Base-by-base conservation (phyloP, 2,797 vertebrate species). In the Simalia tracyae region DNA sequence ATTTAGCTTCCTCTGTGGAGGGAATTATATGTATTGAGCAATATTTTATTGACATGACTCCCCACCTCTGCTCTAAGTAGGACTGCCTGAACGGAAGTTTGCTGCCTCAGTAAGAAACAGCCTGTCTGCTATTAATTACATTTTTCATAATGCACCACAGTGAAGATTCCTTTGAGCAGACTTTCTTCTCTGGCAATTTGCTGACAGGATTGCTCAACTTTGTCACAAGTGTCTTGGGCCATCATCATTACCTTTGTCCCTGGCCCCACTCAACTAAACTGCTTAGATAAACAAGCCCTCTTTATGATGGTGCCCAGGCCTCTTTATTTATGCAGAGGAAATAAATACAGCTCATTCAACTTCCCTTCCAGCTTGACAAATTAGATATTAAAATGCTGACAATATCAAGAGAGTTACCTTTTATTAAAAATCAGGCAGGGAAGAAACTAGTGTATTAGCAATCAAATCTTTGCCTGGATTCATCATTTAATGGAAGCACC, bases 401-500 rank as follows among this genome's bases (percentile, higher is more conserved):
- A 5, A 11, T 0, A 0, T 89, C 14, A 87, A 89, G 89, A 88
- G 84, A 90, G 87, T 89, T 89, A 36, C 66, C 89, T 89, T 92
- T 46, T 68, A 94, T 90, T 91, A 94, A 94, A 89, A 89, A 87
- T 42, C 84, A 64, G n/a, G 0, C 56, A 0, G 0, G 68, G 46
- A 86, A 90, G 46, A 0, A 0, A 0, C 1, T 0, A 0, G 0
- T 59, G 91, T 59, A 50, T 91, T 92, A 68, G 89, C 89, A 5
- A 1, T 26, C 60, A 72, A 91, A 92, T 86, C 11, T 54, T n/a
- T 87, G 56, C 42, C 84, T 93, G 0, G 89, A 92, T 87, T 84
- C 86, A 54, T 93, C 59, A 28, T 0, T 46, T 94, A 42, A 93
- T 22, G 72, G 56, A 87, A 0, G 0, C 12, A 0, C 0, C 63